A percentile compares a stretch with the other conserved stretches of the same genome.
phyloP scores from a whole-genome alignment of 2,113 vertebrate genomes.

The Scolopax mira region DNA sequence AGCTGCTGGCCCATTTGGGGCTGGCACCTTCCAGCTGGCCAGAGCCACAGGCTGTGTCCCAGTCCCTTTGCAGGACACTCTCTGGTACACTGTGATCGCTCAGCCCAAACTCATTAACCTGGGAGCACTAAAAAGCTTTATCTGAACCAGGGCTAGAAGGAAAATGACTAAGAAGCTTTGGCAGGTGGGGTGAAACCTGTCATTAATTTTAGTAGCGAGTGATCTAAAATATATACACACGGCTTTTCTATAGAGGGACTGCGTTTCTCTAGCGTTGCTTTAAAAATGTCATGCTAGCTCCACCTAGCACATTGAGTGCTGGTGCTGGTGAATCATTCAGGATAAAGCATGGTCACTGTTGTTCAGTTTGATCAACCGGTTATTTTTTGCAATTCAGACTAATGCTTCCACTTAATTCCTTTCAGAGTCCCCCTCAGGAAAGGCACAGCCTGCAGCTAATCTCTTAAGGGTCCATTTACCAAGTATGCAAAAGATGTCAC shows the following conservation, averaged over 20 bases:
- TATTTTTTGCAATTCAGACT: background rate
- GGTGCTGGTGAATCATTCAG: background rate
- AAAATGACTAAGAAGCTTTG: constrained; percentile 1
- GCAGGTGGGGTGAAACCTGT: background rate
- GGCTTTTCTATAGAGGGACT: background rate
- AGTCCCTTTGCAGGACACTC: background rate
- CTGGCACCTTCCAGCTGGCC: background rate
- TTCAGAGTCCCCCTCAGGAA: background rate
- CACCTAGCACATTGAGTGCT: constrained; percentile 41
- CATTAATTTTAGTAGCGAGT: background rate
- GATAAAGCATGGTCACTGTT: background rate
- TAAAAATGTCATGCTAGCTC: constrained; percentile 61
- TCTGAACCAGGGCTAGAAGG: background rate
- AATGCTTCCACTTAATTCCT: constrained; percentile 25
- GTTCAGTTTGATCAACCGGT: background rate
- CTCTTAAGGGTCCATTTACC: background rate
- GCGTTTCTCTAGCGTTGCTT: background rate
- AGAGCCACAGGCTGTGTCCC: background rate
- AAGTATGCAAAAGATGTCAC: constrained; percentile 2
- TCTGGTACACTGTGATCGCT: fast-evolving
- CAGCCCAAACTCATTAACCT: background rate
- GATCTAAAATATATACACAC: background rate
- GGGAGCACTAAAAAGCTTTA: background rate
- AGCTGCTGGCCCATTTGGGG: background rate
- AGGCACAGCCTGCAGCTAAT: background rate